These are phyloP conservation scores for Drosophila funebris DNA, from an alignment of 1,140 invertebrate species.

Conservation along the genomic window DNA sequence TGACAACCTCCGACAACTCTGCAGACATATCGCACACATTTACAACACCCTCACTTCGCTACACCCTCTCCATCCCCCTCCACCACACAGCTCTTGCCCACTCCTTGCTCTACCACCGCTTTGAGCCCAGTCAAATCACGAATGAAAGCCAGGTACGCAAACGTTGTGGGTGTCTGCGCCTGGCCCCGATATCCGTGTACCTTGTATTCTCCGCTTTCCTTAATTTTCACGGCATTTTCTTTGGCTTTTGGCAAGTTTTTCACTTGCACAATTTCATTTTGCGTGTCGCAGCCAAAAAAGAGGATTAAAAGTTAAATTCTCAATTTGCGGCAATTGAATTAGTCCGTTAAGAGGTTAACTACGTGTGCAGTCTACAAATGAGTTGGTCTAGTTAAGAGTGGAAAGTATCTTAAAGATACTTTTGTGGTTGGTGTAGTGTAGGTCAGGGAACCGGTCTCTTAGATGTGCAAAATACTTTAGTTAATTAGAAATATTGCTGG, in stretches of 20 bases:
- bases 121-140: neutral
- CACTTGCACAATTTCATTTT: constrained; percentile 33
- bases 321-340: constrained; percentile 62
- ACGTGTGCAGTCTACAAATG: constrained; percentile 33
- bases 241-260: constrained; percentile 41
- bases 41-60: constrained; percentile 4
- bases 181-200: neutral
- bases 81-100: neutral
- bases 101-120: neutral
- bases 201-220: constrained; percentile 35
- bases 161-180: neutral
- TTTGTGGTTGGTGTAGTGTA: constrained; percentile 6
- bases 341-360: constrained; percentile 53
- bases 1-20: constrained; percentile 27
- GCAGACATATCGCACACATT: constrained; percentile 40
- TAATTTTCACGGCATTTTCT: constrained; percentile 48
- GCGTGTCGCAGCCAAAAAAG: constrained; percentile 22
- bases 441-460: neutral
- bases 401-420: neutral
- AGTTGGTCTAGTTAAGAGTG: constrained; percentile 2
- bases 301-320: constrained; percentile 58
- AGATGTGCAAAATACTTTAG: neutral
- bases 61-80: neutral
- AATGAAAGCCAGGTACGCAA: neutral
- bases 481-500: neutral